Base-by-base conservation (phyloP, 2,888 invertebrate genomes). In the Luperina testacea region DNA sequence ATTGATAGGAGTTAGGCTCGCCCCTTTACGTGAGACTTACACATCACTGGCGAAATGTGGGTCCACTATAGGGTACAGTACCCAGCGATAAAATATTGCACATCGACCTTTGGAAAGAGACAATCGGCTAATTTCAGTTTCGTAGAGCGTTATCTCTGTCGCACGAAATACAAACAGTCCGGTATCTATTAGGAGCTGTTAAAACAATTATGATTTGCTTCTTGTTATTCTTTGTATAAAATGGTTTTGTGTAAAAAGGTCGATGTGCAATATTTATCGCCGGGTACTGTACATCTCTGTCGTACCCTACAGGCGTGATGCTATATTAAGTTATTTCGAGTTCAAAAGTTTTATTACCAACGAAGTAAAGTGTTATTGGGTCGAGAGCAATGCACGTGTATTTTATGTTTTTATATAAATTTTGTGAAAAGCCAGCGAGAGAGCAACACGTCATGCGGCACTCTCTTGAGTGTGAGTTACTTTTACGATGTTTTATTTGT, bases 351-450 rank as follows among this genome's bases (percentile, higher is more conserved):
- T 79, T 80, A 83, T 65, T 64, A 20, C 64, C 32, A 72, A n/a
- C 17, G 2, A 78, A 77, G 72, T 81, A 17, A 69, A 72, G 70
- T 73, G 61, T 81, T 32, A 64, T 42, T 13, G 70, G n/a, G 38
- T 63, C 13, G 71, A 70, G 53, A 75, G 61, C 68, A 73, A 38
- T 77, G 42, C 75, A 75, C 74, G 70, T 83, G 63, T 53, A 75
- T 78, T 86, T 86, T 81, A 76, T 78, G 68, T 76, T 79, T 73
- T 42, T 45, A 77, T 72, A 72, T 78, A 67, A 63, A 85, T 74
- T 71, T 74, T 65, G 73, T 72, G 53, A 81, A 77, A 82, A 68
- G 63, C 61, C 61, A 69, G 59, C 69, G 53, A 64, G 75, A 81
- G 76, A 71, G 72, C 63, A 59, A 74, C 65, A 27, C 42, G 45